Evolutionary conservation across 2,113 vertebrate species (phyloP).

Genomic region (Peucedramus taeniatus): DNA sequence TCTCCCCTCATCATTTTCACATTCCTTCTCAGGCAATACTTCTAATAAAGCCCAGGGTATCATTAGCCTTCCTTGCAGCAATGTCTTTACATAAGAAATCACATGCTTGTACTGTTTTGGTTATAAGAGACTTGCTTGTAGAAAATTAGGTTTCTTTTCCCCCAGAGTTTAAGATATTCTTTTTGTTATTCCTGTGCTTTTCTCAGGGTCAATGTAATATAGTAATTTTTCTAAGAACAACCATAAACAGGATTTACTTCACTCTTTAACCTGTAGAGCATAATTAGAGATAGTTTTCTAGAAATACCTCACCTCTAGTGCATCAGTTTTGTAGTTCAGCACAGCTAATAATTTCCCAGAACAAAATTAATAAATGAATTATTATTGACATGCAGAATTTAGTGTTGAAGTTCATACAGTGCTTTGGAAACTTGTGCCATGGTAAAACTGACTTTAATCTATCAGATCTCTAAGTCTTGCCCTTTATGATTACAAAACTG

Average conservation of each 20-base stretch:
- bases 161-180: not conserved
- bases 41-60: not conserved
- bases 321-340: not conserved
- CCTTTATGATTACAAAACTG: not conserved
- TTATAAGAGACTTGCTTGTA: not conserved
- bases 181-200: not conserved
- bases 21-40: not conserved
- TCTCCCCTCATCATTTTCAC: not conserved
- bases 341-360: not conserved
- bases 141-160: not conserved
- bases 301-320: not conserved
- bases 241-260: not conserved
- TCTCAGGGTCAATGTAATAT: not conserved
- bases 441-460: not conserved
- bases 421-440: not conserved
- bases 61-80: not conserved
- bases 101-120: not conserved
- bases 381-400: not conserved
- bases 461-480: not conserved
- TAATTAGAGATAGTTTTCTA: not conserved
- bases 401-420: not conserved
- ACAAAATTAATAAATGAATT: not conserved
- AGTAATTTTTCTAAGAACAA: not conserved
- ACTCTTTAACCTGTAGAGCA: not conserved
- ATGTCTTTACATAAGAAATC: not conserved